Base-by-base conservation (phyloP, 2,797 vertebrate species). In the Channa striata region DNA sequence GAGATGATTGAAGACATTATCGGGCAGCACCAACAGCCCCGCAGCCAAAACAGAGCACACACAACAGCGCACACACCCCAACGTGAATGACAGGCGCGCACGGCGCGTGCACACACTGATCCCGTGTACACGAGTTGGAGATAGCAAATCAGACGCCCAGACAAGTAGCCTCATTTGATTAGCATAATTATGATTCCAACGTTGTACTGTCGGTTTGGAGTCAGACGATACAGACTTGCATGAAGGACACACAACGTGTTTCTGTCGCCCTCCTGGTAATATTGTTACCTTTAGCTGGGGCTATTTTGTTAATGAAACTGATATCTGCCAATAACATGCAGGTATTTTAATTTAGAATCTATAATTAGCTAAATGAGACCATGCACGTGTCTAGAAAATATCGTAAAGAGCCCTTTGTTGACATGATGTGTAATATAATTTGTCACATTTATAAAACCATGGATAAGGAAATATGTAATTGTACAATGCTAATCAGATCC, bases 1-100 rank as follows among this genome's bases (percentile, higher is more conserved):
- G 85, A 89, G 90, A 92, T 93, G 94, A 95, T 94, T 92, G 93
- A 95, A 94, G 94, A 94, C 92, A 93, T 94, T 94, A 94, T 93
- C 93, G 90, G 84, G 88, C 88, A 49, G 87, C 85, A 86, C 86
- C 87, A 90, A 93, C 87, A 86, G 84, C 89, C 93, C 91, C 25
- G 68, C 78, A 91, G 93, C 90, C 89, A 91, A 90, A 91, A 85
- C 88, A 87, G 84, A 84, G 72, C 86, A 88, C 87, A 90, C 89
- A 90, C 73, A 39, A 36, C 36, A 64, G 56, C 71, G 37, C 86
- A 83, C 87, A 81, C 84, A 74, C 82, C 56, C 30, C 20, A 39
- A 76, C 63, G 76, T 89, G 87, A 90, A 86, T 89, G 87, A 88
- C 90, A 89, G 79, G 47, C 36, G 0, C 74, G 17, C 58, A 9